Base-by-base conservation (phyloP, 2,113 vertebrate genomes). In the Uropsilus gracilis region DNA sequence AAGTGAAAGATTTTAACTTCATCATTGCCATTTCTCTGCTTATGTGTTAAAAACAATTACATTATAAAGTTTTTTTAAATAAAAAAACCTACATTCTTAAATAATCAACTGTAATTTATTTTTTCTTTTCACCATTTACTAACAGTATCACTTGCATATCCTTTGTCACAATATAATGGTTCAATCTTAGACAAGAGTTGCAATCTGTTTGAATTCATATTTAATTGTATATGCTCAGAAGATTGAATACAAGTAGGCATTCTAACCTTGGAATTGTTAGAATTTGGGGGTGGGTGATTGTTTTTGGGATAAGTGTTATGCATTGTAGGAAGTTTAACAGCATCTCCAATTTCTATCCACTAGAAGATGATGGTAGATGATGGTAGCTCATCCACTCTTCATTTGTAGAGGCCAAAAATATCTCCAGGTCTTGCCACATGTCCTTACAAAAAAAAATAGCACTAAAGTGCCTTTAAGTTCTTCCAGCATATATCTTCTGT, bases 331-430 rank as follows among this genome's bases (percentile, higher is more conserved):
- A 8, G 20, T 13, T 81, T 5, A 69, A 37, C 4, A 80, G 12
- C 30, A 34, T n/a, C 42, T 42, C 20, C 34, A 26, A 16, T 8
- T 18, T 68, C 28, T 75, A 14, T 13, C 9, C 50, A 30, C 42
- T 46, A 26, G n/a, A n/a, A n/a, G 28, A 69, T 32, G 64, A 5
- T 3, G 6, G 8, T 66, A 72, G 28, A 69, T 32, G 64, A 5
- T 3, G 6, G 8, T 66, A 72, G 24, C 2, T 7, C 5, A 4
- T 2, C 20, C 32, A n/a, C 4, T 42, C 9, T 39, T n/a, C 10
- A 30, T 2, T 13, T 34, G 7, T 28, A 53, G 64, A 26, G 76
- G 57, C 9, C 59, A 69, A 28, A 80, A 64, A 34, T 57, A 5
- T 57, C 48, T 64, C 13, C 11, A 57, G 28, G 11, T 8, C 81